Base-by-base conservation (phyloP, 2,113 vertebrate species). In the Upupa epops region DNA sequence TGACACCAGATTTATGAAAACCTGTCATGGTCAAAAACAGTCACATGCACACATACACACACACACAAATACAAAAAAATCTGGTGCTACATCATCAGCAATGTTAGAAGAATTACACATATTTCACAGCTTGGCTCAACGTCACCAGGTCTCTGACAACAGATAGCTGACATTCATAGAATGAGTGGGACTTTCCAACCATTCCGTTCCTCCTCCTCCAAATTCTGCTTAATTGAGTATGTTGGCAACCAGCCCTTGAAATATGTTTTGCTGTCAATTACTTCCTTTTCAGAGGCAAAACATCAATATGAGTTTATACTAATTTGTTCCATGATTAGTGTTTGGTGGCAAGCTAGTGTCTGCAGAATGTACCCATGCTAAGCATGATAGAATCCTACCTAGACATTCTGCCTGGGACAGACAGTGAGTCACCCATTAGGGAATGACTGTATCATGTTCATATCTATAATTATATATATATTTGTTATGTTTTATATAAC, bases 1-100 rank as follows among this genome's bases (percentile, higher is more conserved):
- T 73, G 93, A 90, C 86, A 93, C 88, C 93, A 95, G 93, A 94
- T 96, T 93, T 92, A 92, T 96, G 93, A 94, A 95, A 95, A 95
- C 85, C 95, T 92, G 93, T 95, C 94, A 90, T 90, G 80, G 86
- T 69, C 90, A 91, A 88, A 95, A 91, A 60, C 58, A 90, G 86
- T 86, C 92, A 93, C 92, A 83, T 93, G 87, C 22, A 34, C 82
- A 26, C 11, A 73, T 8, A 31, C 18, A 54, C 13, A 21, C 20
- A 51, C 29, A 17, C 25, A 48, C 8, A 61, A 52, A 36, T 25
- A 71, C 55, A 18, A 12, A n/a, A 54, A 91, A 94, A 84, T 78
- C 77, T 90, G 74, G 63, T 90, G 81, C 90, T 96, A 70, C 90
- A 90, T 92, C 93, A 95, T 88, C 84, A 76, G 42, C 29, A 81